These are phyloP conservation scores for Epizoanthus rinbou DNA, from an alignment of 92 coral and sea anemone species.

Conservation along the genomic window DNA sequence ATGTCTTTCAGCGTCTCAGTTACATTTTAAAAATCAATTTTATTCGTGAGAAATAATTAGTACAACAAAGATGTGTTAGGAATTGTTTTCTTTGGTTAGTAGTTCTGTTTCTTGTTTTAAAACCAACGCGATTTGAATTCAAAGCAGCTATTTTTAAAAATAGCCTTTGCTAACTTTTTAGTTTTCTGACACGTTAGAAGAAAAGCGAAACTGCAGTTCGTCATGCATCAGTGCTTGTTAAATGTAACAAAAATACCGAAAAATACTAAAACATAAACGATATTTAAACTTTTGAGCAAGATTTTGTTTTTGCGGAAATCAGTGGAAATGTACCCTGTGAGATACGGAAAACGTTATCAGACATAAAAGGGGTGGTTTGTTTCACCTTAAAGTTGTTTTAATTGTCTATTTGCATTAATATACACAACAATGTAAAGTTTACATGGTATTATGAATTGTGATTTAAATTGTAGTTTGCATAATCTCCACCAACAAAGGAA, in stretches of 20 bases:
- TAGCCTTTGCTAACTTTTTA: background rate
- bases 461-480: constrained; percentile 41
- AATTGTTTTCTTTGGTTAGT: background rate
- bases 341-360: background rate
- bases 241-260: background rate
- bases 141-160: background rate
- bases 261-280: background rate
- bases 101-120: background rate
- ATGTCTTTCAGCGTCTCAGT: background rate
- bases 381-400: constrained; percentile 36
- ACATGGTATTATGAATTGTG: constrained; percentile 24
- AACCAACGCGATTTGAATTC: background rate
- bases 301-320: background rate
- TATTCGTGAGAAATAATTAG: background rate
- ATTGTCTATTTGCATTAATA: constrained; percentile 43
- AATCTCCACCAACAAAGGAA: constrained; percentile 43
- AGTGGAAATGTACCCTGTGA: background rate
- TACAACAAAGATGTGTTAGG: background rate
- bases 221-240: background rate
- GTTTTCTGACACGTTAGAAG: too few species aligned
- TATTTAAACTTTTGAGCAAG: background rate
- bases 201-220: too few species aligned
- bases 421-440: constrained; percentile 27
- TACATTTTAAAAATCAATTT: background rate
- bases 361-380: constrained; percentile 11